These are phyloP conservation scores for Cardinalis cardinalis DNA, from an alignment of 2,113 vertebrate genomes.

Conservation along the genomic window DNA sequence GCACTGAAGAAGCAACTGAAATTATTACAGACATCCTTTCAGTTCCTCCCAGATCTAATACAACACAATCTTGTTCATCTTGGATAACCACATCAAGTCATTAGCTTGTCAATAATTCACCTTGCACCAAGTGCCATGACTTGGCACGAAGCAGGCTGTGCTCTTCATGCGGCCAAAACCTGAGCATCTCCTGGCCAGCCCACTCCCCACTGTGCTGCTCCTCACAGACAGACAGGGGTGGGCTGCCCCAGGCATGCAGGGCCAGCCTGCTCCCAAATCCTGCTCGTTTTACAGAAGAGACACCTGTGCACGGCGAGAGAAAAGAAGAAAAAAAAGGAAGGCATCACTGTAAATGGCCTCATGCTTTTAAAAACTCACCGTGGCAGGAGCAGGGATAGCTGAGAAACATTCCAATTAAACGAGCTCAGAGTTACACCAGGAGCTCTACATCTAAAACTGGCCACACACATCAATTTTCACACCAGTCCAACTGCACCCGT, in stretches of 20 bases:
- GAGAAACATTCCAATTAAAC: neutral
- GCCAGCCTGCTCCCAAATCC: neutral
- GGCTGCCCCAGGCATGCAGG: neutral
- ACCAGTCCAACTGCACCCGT: neutral
- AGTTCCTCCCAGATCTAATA: neutral
- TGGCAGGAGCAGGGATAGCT: neutral
- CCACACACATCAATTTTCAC: neutral
- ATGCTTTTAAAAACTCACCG: neutral
- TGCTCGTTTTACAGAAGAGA: accelerated
- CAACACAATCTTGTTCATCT: neutral
- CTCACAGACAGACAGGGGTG: neutral
- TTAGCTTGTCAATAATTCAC: neutral
- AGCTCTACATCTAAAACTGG: neutral
- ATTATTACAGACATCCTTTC: neutral
- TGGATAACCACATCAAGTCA: neutral
- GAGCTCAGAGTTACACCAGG: neutral
- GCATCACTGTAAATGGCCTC: neutral
- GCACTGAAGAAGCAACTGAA: neutral
- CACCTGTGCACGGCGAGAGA: neutral
- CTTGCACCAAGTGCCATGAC: accelerated
- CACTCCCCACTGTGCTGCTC: neutral
- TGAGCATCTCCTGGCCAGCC: neutral
- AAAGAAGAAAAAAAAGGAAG: neutral
- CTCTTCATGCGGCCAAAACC: neutral
- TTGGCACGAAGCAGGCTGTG: neutral